Evolutionary conservation across 2,888 invertebrate genomes (phyloP), one percentile per base, ranked within the genome.

Genomic region (Lumbricus terrestris): DNA sequence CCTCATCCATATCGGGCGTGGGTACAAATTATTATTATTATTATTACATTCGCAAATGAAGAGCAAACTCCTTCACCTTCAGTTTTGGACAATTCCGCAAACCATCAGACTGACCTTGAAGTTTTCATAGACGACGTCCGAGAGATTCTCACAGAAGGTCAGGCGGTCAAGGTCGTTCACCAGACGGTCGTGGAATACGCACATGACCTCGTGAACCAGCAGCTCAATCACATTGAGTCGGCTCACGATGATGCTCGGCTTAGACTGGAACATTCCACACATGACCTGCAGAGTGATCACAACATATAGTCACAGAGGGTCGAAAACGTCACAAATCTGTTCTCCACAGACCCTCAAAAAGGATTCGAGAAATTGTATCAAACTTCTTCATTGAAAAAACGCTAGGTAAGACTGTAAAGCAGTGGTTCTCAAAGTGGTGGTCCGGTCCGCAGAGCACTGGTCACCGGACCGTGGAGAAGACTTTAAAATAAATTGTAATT

Each of bases 141-240:
- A 92, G 38, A 95, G 93, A 90, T 93, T 93, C 90, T 93, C 92
- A 92, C 93, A 95, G 93, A 95, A 95, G 16, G 92, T 91, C 18
- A 90, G 89, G 88, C 94, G 91, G 91, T 95, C 95, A 42, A 93
- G 93, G 15, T 90, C 89, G 90, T 93, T 93, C 34, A 94, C 93
- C 37, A 95, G 93, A 34, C 95, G 92, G 90, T 95, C 95, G 90
- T 95, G 95, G 93, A 95, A 95, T 29, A 95, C 94, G 34, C 95
- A 91, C 0, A 94, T 94, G 29, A 94, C 94, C 91, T 95, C 95
- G 91, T 95, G 95, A 11, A 94, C 94, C 91, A 94, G 94, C 90
- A 95, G 92, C 93, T 94, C 94, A 13, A 94, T 94, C 90, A 94
- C 93, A 90, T 93, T 93, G 83, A 95, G 94, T 89, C 93, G 93